A percentile compares a stretch with the other conserved stretches of the same genome.
These are phyloP conservation scores for Dicrurus megarhynchus DNA, from an alignment of 2,113 vertebrate genomes.

Conservation along the genomic window DNA sequence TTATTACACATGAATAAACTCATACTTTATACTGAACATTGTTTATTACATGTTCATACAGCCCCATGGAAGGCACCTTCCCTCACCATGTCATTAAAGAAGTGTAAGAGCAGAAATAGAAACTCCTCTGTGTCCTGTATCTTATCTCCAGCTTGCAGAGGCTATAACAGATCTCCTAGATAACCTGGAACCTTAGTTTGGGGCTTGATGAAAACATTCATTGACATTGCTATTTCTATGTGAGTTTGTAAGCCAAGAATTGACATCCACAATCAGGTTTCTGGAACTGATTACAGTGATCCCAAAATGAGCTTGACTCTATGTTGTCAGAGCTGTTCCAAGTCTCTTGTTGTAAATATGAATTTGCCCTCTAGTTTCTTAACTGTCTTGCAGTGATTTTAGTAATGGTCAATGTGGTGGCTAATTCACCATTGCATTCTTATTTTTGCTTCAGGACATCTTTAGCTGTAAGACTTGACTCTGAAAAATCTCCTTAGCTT, in stretches of 20 bases:
- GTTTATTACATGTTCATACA: background rate
- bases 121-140: background rate
- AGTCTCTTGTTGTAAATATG: background rate
- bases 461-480: background rate
- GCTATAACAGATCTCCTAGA: background rate
- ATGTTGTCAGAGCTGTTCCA: background rate
- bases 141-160: background rate
- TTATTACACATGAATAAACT: background rate
- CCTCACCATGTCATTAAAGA: background rate
- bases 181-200: background rate
- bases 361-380: conserved; percentile 21
- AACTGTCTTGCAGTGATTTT: conserved; percentile 26
- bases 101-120: background rate
- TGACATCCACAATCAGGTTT: background rate
- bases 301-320: background rate
- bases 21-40: background rate
- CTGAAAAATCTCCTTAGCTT: background rate
- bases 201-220: background rate
- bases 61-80: background rate
- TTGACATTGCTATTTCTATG: background rate
- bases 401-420: conserved; percentile 46
- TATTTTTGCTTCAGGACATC: conserved; percentile 20
- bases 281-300: background rate
- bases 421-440: conserved; percentile 38
- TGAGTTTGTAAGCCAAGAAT: background rate